Percentiles rank a stretch among this genome's conserved stretches.
Conservation (phyloP, 2,797 vertebrate species). For the Pseudopleuronectes americanus region DNA sequence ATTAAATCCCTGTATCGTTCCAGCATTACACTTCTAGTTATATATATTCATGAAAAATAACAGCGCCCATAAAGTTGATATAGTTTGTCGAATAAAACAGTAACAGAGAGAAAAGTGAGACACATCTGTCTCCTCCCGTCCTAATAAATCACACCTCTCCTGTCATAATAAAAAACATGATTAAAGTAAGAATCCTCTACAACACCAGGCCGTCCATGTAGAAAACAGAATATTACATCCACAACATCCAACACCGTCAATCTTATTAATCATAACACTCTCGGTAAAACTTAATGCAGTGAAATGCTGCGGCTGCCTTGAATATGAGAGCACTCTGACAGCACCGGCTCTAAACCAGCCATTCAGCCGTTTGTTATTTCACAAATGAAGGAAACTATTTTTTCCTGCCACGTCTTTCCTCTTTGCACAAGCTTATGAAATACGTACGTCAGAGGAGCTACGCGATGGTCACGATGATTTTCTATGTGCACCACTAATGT, state of each 20-base stretch:
- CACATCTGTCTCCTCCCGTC: slow-evolving; percentile 5
- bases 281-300: slow-evolving; percentile 28
- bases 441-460: neutral
- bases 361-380: slow-evolving; percentile 21
- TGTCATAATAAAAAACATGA: slow-evolving; percentile 23
- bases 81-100: slow-evolving; percentile 1
- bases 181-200: slow-evolving; percentile 21
- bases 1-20: slow-evolving; percentile 3
- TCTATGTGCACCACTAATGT: slow-evolving; percentile 2
- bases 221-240: slow-evolving; percentile 34
- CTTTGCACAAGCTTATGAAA: slow-evolving; percentile 1
- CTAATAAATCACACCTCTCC: slow-evolving; percentile 28
- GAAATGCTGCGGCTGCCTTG: slow-evolving; percentile 5
- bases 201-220: slow-evolving; percentile 9
- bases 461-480: slow-evolving; percentile 2
- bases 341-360: slow-evolving; percentile 20
- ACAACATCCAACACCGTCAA: slow-evolving; percentile 15
- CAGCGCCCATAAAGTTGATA: slow-evolving; percentile 4
- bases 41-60: slow-evolving; percentile 18
- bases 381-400: slow-evolving; percentile 7
- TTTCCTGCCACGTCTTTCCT: slow-evolving; percentile 6
- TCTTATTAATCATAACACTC: slow-evolving; percentile 29
- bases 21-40: neutral
- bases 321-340: slow-evolving; percentile 21
- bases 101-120: slow-evolving; percentile 9